Evolutionary conservation across 2,888 invertebrate genomes (phyloP).

Genomic region (Sarcophaga carnaria): DNA sequence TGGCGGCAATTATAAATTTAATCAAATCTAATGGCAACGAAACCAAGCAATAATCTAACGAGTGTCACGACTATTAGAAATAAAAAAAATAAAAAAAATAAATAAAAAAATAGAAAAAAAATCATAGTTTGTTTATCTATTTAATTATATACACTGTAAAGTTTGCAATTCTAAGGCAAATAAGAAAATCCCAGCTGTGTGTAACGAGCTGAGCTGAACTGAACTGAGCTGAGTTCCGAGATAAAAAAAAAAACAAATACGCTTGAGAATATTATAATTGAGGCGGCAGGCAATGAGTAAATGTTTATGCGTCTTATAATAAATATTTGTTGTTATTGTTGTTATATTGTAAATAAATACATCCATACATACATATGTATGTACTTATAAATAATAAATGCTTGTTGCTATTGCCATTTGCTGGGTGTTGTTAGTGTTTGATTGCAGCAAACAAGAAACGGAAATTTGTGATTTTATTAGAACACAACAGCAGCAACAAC

Average conservation of each 20-base stretch:
- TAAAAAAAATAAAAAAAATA: too few relatives aligned
- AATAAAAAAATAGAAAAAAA: too few relatives aligned
- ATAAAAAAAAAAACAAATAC: background rate
- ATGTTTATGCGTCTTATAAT: background rate
- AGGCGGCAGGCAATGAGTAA: background rate
- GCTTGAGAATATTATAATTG: background rate
- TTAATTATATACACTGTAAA: background rate
- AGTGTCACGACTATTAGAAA: background rate
- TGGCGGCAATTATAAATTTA: background rate
- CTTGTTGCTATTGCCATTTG: too few relatives aligned
- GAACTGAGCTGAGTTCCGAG: too few relatives aligned
- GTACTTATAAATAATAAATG: too few relatives aligned
- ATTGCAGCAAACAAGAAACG: conserved; percentile 50
- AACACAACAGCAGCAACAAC: background rate
- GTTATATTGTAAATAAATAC: too few relatives aligned
- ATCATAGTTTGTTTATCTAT: background rate
- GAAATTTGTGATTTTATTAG: conserved; percentile 56
- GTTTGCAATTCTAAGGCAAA: background rate
- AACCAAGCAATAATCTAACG: background rate
- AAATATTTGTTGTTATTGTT: background rate
- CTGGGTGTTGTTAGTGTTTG: background rate
- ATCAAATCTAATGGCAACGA: background rate
- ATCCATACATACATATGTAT: too few relatives aligned
- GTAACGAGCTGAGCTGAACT: background rate
- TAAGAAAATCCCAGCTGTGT: background rate